Evolutionary conservation across 2,113 vertebrate species (phyloP), one percentile per base, ranked within the genome.

Genomic region (Puffinus mauretanicus): DNA sequence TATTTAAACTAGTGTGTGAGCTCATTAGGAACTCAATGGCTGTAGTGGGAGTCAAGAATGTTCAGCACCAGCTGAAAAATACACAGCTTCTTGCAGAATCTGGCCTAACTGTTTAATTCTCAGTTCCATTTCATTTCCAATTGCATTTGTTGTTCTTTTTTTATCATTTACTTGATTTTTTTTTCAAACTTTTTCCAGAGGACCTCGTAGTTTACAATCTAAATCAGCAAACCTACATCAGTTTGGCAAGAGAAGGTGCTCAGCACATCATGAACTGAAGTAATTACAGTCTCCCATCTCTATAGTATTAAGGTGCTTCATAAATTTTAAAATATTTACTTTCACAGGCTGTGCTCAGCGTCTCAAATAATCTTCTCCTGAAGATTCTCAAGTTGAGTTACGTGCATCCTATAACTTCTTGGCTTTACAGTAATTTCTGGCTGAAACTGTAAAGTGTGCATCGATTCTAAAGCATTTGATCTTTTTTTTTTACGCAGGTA

Each of bases 1-100:
- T 86, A 82, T 88, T 96, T 91, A 88, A 94, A 88, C 76, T 44
- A 85, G 51, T 30, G 27, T 88, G 78, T 93, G 77, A 94, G 24
- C 79, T 96, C 82, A 93, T 96, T 80, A 93, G 40, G 54, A 92
- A 42, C 65, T 88, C 62, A 65, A 46, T 84, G 76, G 49, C 16
- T 94, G 52, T 62, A 82, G 66, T 36, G 25, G 81, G 64, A 94
- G 54, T 71, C 57, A 85, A 90, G 76, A 87, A 93, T 40, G 29
- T 13, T 78, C 70, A 88, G 7, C 52, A 86, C 11, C 24, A 72
- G 69, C 11, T 77, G 42, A 82, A 95, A 94, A 91, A 75, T 44
- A 62, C 49, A 67, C 18, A 46, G 22, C 5, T 5, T 77, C 11
- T 84, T 78, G 32, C 44, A 72, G 73, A 88, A 88, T 62, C 29